Percentiles rank a stretch among this genome's conserved stretches.
phyloP scores from a whole-genome alignment of 2,888 invertebrate species.

The Ecliptopera silaceata region DNA sequence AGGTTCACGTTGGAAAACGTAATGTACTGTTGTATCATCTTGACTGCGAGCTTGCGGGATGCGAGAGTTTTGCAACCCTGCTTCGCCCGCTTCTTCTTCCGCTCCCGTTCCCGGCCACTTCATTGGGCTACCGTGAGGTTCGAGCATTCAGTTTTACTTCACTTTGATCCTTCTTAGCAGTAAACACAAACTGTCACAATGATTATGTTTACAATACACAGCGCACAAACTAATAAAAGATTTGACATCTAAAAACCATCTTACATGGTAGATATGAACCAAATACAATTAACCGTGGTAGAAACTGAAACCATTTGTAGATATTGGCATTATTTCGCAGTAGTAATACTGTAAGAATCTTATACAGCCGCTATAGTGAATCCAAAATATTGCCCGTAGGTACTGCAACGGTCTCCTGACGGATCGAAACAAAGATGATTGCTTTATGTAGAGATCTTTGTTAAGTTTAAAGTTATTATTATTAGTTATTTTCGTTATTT shows the following conservation, averaged over 20 bases:
- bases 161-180: slow-evolving; percentile 61
- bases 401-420: slow-evolving; percentile 75
- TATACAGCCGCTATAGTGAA: slow-evolving; percentile 75
- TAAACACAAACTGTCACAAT: slow-evolving; percentile 66
- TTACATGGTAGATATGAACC: slow-evolving; percentile 63
- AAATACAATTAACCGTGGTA: slow-evolving; percentile 47
- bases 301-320: slow-evolving; percentile 57
- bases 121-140: slow-evolving; percentile 86
- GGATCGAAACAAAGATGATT: slow-evolving; percentile 82
- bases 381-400: slow-evolving; percentile 79
- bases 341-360: slow-evolving; percentile 68
- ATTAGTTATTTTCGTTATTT: slow-evolving; percentile 43
- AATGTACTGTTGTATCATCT: slow-evolving; percentile 96
- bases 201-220: slow-evolving; percentile 52
- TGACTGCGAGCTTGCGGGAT: slow-evolving; percentile 86
- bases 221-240: slow-evolving; percentile 49
- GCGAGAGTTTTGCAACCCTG: slow-evolving; percentile 84
- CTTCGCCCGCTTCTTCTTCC: slow-evolving; percentile 85
- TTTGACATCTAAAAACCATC: slow-evolving; percentile 48
- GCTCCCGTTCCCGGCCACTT: slow-evolving; percentile 89
- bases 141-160: slow-evolving; percentile 81
- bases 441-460: slow-evolving; percentile 54
- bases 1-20: slow-evolving; percentile 92
- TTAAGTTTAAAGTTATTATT: slow-evolving; percentile 36
- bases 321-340: slow-evolving; percentile 64